These are phyloP conservation scores for Dryobotodes eremita DNA, from an alignment of 2,888 invertebrate genomes.

Conservation along the genomic window DNA sequence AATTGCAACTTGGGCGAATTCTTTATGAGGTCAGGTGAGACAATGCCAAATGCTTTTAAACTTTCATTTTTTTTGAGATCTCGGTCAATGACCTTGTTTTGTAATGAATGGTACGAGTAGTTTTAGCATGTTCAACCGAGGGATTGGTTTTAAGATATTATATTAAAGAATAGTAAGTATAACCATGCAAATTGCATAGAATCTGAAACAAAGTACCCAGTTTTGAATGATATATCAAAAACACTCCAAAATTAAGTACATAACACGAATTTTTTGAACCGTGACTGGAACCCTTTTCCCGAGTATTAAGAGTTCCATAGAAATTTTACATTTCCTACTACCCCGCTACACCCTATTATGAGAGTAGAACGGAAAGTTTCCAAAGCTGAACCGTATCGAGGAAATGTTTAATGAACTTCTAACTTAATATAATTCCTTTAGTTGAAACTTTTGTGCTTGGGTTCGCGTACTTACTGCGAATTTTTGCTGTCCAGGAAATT, in stretches of 20 bases:
- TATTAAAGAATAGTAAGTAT: not conserved
- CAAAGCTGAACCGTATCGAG: slow-evolving; percentile 60
- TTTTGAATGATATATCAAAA: not conserved
- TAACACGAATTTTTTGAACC: not conserved
- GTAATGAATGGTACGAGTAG: not conserved
- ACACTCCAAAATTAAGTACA: not conserved
- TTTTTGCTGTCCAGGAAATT: slow-evolving; percentile 57
- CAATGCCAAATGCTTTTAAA: not conserved
- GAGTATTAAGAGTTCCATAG: slow-evolving; percentile 33
- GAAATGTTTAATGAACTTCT: slow-evolving; percentile 68
- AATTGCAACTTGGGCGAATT: not conserved
- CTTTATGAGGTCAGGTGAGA: not conserved
- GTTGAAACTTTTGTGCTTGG: slow-evolving; percentile 55
- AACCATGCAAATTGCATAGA: not conserved
- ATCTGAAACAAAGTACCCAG: not conserved
- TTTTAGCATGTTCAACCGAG: not conserved
- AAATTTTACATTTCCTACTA: slow-evolving; percentile 57
- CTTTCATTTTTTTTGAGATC: not conserved
- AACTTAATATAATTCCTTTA: slow-evolving; percentile 64
- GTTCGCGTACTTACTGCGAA: slow-evolving; percentile 34
- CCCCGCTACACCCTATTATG: slow-evolving; percentile 59
- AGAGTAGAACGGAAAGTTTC: slow-evolving; percentile 59
- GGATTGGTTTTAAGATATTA: not conserved
- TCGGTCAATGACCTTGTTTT: slow-evolving; percentile 1
- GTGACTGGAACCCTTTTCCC: not conserved